Evolutionary conservation across 2,113 vertebrate species (phyloP).

Genomic region (Anarrhichthys ocellatus): DNA sequence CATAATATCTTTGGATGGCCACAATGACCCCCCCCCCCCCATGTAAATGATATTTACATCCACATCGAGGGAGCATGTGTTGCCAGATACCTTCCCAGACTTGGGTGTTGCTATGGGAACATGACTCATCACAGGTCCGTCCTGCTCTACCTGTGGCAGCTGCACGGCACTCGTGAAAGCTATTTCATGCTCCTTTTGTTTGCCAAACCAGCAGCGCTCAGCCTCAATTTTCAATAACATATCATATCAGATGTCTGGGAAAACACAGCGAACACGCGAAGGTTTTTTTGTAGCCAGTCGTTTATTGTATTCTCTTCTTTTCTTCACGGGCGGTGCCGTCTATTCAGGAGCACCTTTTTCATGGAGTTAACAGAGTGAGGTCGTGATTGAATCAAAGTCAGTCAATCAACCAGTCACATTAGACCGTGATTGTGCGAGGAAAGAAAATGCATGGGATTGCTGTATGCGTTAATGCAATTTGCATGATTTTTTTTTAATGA

Average conservation of each 20-base stretch:
- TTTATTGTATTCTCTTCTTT: background rate
- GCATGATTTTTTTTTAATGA: background rate
- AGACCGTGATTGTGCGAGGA: background rate
- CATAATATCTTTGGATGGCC: constrained; percentile 19
- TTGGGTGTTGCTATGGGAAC: constrained; percentile 80
- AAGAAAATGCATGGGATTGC: background rate
- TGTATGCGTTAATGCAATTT: background rate
- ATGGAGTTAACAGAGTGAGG: constrained; percentile 8
- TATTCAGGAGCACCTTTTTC: background rate
- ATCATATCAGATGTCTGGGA: constrained; percentile 56
- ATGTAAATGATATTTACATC: constrained; percentile 78
- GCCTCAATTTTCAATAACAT: constrained; percentile 68
- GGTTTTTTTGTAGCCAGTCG: constrained; percentile 11
- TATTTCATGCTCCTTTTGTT: constrained; percentile 77
- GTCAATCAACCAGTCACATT: background rate
- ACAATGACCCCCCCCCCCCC: constrained; percentile 18
- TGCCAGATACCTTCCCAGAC: constrained; percentile 74
- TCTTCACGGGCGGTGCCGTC: background rate
- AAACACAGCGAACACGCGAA: constrained; percentile 19
- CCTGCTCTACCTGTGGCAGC: constrained; percentile 80
- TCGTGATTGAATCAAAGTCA: constrained; percentile 11
- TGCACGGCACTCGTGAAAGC: constrained; percentile 72
- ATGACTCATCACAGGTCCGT: constrained; percentile 80
- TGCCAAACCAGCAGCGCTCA: constrained; percentile 64
- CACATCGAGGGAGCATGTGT: constrained; percentile 45